Conservation (phyloP, 2,888 invertebrate genomes). For the Sphaeridia pumilis region DNA sequence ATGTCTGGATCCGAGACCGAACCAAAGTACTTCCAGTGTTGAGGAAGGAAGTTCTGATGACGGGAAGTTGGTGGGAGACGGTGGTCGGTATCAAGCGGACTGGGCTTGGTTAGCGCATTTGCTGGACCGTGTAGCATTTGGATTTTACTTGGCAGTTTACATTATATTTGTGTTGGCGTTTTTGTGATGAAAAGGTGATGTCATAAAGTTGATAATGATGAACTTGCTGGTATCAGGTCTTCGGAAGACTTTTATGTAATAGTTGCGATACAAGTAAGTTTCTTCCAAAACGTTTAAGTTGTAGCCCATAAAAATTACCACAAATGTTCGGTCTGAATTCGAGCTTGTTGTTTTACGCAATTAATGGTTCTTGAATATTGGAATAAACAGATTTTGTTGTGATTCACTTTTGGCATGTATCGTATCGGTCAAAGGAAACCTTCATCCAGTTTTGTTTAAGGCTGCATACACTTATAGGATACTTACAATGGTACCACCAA, state of each 20-base stretch:
- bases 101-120: conserved; percentile 36
- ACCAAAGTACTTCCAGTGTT: conserved; percentile 1
- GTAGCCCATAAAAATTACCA: too few species aligned
- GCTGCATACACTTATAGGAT: too few species aligned
- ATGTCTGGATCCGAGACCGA: conserved; percentile 34
- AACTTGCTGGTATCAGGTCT: neutral
- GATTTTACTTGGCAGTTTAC: conserved; percentile 32
- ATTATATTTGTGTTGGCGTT: conserved; percentile 29
- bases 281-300: too few species aligned
- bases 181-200: conserved; percentile 20
- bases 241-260: neutral
- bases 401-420: too few species aligned
- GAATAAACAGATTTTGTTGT: too few species aligned
- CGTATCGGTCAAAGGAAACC: too few species aligned
- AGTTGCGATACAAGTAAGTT: too few species aligned
- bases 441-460: too few species aligned
- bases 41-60: conserved; percentile 22
- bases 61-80: conserved; percentile 26
- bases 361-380: too few species aligned
- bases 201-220: neutral
- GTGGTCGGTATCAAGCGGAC: conserved; percentile 30
- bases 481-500: too few species aligned
- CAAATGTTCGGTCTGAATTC: too few species aligned
- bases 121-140: conserved; percentile 32
- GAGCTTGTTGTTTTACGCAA: too few species aligned